A percentile compares a stretch with the other conserved stretches of the same genome.
phyloP scores from a whole-genome alignment of 1,140 invertebrate genomes.

The Leptoteleia sp. region DNA sequence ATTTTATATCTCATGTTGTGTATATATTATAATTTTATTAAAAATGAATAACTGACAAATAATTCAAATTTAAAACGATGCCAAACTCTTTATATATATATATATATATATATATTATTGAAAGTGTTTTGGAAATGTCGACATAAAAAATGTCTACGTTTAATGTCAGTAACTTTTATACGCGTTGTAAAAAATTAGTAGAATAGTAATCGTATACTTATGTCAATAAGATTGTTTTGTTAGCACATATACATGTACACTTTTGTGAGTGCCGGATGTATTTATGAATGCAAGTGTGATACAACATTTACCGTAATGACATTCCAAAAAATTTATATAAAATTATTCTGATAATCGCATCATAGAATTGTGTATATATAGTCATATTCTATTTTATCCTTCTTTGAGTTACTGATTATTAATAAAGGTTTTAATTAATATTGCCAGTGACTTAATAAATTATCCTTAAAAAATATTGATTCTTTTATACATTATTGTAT shows the following conservation, averaged over 20 bases:
- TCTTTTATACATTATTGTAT: too few species aligned
- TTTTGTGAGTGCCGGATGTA: slow-evolving; percentile 31
- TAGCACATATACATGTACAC: slow-evolving; percentile 12
- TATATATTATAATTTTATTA: slow-evolving; percentile 16
- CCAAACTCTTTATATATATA: slow-evolving; percentile 9
- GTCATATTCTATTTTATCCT: slow-evolving; percentile 28
- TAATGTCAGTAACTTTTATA: slow-evolving; percentile 20
- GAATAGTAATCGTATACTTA: slow-evolving; percentile 31
- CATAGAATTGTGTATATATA: slow-evolving; percentile 36
- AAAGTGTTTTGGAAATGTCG: background rate
- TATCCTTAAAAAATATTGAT: too few species aligned
- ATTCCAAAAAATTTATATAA: slow-evolving; percentile 42
- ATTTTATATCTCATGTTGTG: slow-evolving; percentile 17
- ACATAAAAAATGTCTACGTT: slow-evolving; percentile 2
- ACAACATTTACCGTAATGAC: slow-evolving; percentile 23
- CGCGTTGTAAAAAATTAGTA: slow-evolving; percentile 27
- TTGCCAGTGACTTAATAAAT: background rate
- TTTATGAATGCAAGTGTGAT: slow-evolving; percentile 51
- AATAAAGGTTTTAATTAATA: slow-evolving; percentile 46
- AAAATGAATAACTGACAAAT: slow-evolving; percentile 8
- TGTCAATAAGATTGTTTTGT: slow-evolving; percentile 9
- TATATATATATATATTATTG: background rate
- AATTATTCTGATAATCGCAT: slow-evolving; percentile 26
- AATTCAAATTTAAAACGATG: slow-evolving; percentile 13
- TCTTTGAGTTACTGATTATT: slow-evolving; percentile 41